Conservation (phyloP, 2,888 invertebrate genomes). For the Hofmannophila pseudospretella region DNA sequence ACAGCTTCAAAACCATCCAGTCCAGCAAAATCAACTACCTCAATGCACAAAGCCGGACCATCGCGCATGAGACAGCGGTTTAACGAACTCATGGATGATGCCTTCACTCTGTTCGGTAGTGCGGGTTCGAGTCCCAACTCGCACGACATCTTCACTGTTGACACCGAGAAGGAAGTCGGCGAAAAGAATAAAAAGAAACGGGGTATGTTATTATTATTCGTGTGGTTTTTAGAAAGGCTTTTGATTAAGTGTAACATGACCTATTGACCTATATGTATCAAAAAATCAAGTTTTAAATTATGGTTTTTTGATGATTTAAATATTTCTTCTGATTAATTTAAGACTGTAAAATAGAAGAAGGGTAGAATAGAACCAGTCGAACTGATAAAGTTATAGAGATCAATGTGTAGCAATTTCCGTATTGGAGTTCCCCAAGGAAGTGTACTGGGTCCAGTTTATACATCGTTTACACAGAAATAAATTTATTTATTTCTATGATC, state of each 20-base stretch:
- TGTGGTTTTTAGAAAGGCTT: constrained; percentile 1
- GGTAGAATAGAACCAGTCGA: too few species aligned
- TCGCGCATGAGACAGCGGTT: constrained; percentile 84
- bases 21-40: constrained; percentile 36
- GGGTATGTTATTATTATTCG: constrained; percentile 17
- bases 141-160: constrained; percentile 47
- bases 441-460: not conserved
- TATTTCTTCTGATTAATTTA: too few species aligned
- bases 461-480: too few species aligned
- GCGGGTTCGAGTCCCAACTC: constrained; percentile 75
- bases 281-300: too few species aligned
- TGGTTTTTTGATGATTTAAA: too few species aligned
- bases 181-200: constrained; percentile 27
- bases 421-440: constrained; percentile 3
- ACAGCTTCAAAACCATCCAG: constrained; percentile 56
- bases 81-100: constrained; percentile 87
- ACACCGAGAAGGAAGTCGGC: constrained; percentile 27
- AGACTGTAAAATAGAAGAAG: too few species aligned
- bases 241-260: constrained; percentile 1
- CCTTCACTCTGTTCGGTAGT: constrained; percentile 86
- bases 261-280: too few species aligned
- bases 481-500: too few species aligned
- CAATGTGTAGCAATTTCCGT: not conserved
- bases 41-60: constrained; percentile 52
- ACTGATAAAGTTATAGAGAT: too few species aligned